Percentiles rank a stretch among this genome's conserved stretches.
Conservation (phyloP, 2,888 invertebrate species). For the Acleris literana region DNA sequence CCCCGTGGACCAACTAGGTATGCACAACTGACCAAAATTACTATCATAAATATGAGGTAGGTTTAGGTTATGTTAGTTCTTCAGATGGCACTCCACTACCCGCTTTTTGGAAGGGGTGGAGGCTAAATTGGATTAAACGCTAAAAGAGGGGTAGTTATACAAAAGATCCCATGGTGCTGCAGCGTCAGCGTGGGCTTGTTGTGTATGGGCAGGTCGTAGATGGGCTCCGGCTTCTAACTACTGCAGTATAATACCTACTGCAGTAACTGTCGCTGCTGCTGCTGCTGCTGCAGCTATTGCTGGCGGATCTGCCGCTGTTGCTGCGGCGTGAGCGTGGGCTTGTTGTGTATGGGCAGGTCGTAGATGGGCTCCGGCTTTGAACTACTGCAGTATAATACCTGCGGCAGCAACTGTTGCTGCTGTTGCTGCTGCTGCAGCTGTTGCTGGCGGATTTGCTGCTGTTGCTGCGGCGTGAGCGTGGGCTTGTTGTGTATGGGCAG, state of each 20-base stretch:
- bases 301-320: slow-evolving; percentile 61
- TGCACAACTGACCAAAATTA: no score
- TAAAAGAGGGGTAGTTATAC: no score
- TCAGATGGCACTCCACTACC: no score
- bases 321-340: slow-evolving; percentile 64
- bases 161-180: no score
- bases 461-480: slow-evolving; percentile 63
- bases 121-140: no score
- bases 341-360: slow-evolving; percentile 76
- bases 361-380: slow-evolving; percentile 75
- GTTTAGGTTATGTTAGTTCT: no score
- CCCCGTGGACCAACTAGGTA: no score
- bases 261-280: slow-evolving; percentile 43
- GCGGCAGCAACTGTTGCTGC: slow-evolving; percentile 47
- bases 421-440: slow-evolving; percentile 48
- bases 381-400: slow-evolving; percentile 8
- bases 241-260: neutral
- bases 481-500: slow-evolving; percentile 77
- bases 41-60: no score
- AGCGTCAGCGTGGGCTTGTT: slow-evolving; percentile 69
- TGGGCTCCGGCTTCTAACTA: slow-evolving; percentile 65
- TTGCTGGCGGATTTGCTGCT: slow-evolving; percentile 56
- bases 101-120: no score
- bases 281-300: slow-evolving; percentile 50
- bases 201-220: slow-evolving; percentile 75